Conservation (phyloP, 2,888 invertebrate genomes). For the Apodemia zela region DNA sequence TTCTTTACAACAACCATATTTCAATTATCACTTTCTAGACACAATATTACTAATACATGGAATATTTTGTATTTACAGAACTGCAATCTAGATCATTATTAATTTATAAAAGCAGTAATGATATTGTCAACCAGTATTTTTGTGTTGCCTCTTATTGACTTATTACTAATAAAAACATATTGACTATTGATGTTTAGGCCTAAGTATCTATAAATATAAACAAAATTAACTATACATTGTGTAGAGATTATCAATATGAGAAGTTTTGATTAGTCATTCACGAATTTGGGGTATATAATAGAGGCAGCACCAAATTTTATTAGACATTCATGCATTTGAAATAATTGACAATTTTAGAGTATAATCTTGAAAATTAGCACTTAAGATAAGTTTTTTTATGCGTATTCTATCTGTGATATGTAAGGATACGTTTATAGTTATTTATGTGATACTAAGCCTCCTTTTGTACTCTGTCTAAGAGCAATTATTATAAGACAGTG, state of each 20-base stretch:
- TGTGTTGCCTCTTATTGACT: too few relatives aligned
- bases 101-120: too few relatives aligned
- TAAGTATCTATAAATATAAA: neutral
- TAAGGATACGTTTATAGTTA: slow-evolving; percentile 1
- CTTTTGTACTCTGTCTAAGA: neutral
- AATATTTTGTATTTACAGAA: too few relatives aligned
- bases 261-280: too few relatives aligned
- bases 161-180: too few relatives aligned
- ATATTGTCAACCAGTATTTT: too few relatives aligned
- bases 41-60: too few relatives aligned
- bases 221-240: neutral
- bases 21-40: too few relatives aligned
- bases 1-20: too few relatives aligned
- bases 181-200: neutral
- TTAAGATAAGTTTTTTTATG: slow-evolving; percentile 4
- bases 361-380: neutral
- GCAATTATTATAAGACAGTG: neutral
- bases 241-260: neutral
- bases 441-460: neutral
- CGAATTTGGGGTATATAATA: neutral
- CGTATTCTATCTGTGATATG: slow-evolving; percentile 20
- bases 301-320: neutral
- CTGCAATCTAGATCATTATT: too few relatives aligned
- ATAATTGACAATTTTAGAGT: slow-evolving; percentile 3
- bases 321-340: neutral